phyloP scores from a whole-genome alignment of 2,113 vertebrate species.

The Shinisaurus crocodilurus region DNA sequence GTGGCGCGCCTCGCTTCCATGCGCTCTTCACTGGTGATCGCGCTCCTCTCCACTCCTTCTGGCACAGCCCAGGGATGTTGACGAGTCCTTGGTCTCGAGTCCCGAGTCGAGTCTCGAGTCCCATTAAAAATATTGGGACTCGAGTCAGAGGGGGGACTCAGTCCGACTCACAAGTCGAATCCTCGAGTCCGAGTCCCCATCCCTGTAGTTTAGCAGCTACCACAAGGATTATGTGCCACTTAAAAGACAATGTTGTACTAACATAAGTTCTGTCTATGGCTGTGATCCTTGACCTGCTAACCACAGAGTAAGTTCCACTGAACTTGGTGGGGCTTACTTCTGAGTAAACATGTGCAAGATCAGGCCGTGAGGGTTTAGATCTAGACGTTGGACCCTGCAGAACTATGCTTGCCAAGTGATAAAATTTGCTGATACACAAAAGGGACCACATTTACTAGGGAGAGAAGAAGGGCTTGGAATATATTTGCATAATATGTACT shows the following conservation, averaged over 20 bases:
- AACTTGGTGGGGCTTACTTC: background rate
- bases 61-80: too few species aligned
- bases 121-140: too few species aligned
- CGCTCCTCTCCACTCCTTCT: too few species aligned
- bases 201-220: background rate
- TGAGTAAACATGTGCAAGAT: background rate
- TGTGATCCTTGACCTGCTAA: background rate
- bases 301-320: background rate
- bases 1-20: too few species aligned
- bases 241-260: background rate
- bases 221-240: background rate
- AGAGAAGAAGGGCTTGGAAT: background rate
- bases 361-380: background rate
- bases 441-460: background rate
- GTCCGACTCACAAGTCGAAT: too few species aligned
- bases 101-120: too few species aligned
- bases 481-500: conserved; percentile 9
- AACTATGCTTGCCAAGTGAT: background rate
- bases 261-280: background rate
- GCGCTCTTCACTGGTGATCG: too few species aligned
- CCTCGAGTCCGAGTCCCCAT: too few species aligned
- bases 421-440: conserved; percentile 1
- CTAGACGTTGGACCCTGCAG: background rate
- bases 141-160: too few species aligned
- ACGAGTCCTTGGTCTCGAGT: too few species aligned